phyloP scores from a whole-genome alignment of 1,140 invertebrate genomes.

The Aphaenogaster rudis region DNA sequence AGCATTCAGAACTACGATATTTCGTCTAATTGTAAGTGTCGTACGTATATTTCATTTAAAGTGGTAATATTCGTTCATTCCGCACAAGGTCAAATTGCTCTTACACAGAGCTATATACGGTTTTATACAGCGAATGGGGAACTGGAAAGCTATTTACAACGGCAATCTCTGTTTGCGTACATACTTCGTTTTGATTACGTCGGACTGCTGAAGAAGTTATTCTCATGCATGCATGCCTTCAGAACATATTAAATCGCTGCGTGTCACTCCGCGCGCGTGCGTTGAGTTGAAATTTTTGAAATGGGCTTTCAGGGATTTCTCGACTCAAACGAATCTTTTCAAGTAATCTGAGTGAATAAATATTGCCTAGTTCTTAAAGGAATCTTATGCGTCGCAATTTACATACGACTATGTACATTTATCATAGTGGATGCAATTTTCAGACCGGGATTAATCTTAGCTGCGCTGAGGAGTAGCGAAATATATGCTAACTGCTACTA shows the following conservation, averaged over 20 bases:
- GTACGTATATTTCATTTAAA: slow-evolving; percentile 4
- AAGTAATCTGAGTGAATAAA: neutral
- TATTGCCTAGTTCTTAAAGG: neutral
- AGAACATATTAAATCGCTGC: slow-evolving; percentile 13
- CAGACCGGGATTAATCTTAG: slow-evolving; percentile 6
- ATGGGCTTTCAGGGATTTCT: slow-evolving; percentile 14
- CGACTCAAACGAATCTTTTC: neutral
- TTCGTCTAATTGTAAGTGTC: too few species aligned
- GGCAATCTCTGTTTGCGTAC: slow-evolving; percentile 4
- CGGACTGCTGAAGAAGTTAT: slow-evolving; percentile 8
- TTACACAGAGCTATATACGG: neutral
- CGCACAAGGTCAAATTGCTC: neutral
- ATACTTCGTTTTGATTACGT: slow-evolving; percentile 32
- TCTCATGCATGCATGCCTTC: neutral
- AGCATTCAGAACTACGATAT: neutral
- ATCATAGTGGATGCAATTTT: slow-evolving; percentile 6
- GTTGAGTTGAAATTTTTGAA: slow-evolving; percentile 3
- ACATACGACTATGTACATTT: slow-evolving; percentile 17
- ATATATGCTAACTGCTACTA: neutral
- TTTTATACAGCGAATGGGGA: neutral
- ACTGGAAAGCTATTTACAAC: slow-evolving; percentile 29
- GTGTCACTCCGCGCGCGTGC: neutral
- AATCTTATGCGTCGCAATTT: neutral
- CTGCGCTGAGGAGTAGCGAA: neutral
- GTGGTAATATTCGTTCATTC: slow-evolving; percentile 11